A percentile compares a stretch with the other conserved stretches of the same genome.
Conservation (phyloP, 2,797 vertebrate genomes). For the Falco peregrinus region DNA sequence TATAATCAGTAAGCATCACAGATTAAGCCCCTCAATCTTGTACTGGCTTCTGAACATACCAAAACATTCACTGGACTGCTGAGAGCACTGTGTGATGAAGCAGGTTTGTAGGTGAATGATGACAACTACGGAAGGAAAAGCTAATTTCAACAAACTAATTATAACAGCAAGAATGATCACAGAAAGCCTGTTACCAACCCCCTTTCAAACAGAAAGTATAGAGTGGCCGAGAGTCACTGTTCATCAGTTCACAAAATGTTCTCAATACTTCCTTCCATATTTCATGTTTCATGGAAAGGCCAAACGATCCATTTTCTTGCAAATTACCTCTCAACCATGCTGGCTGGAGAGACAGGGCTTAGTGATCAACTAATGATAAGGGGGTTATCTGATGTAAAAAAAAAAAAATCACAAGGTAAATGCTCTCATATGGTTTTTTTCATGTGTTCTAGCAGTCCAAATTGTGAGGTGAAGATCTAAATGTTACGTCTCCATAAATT, state of each 20-base stretch:
- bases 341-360: not conserved
- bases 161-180: not conserved
- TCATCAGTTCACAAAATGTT: not conserved
- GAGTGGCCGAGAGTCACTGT: not conserved
- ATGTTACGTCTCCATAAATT: not conserved
- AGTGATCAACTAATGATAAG: not conserved
- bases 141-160: not conserved
- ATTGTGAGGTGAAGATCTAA: not conserved
- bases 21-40: not conserved
- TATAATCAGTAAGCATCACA: not conserved
- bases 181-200: not conserved
- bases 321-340: not conserved
- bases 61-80: not conserved
- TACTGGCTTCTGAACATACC: not conserved
- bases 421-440: not conserved
- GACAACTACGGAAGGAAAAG: not conserved
- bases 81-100: not conserved
- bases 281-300: not conserved
- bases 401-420: not conserved
- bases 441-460: not conserved
- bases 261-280: not conserved
- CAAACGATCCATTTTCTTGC: not conserved
- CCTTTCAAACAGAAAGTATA: not conserved
- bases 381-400: not conserved
- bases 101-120: not conserved